Evolutionary conservation across 37 sponge, comb jelly and placozoan genomes (phyloP).

Genomic region (Lycopodina hypogea): DNA sequence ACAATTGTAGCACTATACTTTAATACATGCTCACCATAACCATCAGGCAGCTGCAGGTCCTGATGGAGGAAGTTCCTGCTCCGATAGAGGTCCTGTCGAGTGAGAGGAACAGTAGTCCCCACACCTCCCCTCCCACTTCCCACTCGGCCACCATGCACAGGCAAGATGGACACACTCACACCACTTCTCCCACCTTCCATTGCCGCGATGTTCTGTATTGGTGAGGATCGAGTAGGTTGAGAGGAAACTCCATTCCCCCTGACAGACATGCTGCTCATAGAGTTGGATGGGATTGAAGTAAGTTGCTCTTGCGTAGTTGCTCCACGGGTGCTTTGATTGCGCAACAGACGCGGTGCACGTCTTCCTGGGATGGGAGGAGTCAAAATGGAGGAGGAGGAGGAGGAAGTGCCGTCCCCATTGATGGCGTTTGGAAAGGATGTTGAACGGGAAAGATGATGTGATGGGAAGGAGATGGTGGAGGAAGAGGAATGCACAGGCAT

Average conservation of each 20-base stretch:
- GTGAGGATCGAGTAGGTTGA: neutral
- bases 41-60: constrained; percentile 76
- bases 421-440: neutral
- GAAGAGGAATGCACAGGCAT: neutral
- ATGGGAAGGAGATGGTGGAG: constrained; percentile 9
- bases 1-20: no score
- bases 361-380: constrained; percentile 3
- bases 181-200: neutral
- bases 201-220: neutral
- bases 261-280: neutral
- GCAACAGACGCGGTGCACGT: neutral
- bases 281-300: neutral
- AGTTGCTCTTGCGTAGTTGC: constrained; percentile 40
- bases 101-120: constrained; percentile 1
- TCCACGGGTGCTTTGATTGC: constrained; percentile 16
- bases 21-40: constrained; percentile 64
- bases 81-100: constrained; percentile 51
- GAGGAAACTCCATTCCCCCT: neutral
- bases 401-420: neutral
- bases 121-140: neutral
- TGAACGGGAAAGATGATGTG: neutral
- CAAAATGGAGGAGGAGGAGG: neutral
- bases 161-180: neutral
- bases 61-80: constrained; percentile 66
- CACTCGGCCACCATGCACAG: neutral